These are phyloP conservation scores for Pseudochirops corinnae DNA, from an alignment of 2,797 vertebrate species.

Conservation along the genomic window DNA sequence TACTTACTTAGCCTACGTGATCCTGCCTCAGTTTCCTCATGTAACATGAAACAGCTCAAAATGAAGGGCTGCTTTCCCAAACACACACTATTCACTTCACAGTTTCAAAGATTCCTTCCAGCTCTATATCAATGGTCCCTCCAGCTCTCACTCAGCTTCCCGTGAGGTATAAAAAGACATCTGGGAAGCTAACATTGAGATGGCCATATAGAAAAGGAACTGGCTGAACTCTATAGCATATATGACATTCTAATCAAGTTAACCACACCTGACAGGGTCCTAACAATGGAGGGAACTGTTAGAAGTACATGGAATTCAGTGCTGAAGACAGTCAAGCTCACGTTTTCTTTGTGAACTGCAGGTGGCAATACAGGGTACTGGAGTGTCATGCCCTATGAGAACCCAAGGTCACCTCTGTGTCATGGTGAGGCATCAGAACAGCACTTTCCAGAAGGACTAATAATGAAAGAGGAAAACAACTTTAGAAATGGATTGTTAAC, in stretches of 20 bases:
- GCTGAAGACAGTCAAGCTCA: not conserved
- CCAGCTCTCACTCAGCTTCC: not conserved
- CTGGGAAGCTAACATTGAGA: not conserved
- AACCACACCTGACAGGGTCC: not conserved
- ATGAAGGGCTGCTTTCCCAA: not conserved
- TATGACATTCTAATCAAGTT: not conserved
- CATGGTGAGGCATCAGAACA: not conserved
- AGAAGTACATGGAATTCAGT: not conserved
- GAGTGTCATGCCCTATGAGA: not conserved
- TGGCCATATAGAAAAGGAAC: not conserved
- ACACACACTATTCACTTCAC: not conserved
- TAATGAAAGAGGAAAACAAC: not conserved
- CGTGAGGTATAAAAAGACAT: not conserved
- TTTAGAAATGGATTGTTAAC: not conserved
- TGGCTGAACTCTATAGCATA: not conserved
- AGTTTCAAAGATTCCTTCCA: not conserved
- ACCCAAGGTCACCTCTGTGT: not conserved
- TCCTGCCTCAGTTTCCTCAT: not conserved
- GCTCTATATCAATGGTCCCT: no score
- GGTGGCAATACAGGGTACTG: not conserved
- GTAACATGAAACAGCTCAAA: not conserved
- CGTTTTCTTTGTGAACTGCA: not conserved
- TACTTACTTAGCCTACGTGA: not conserved
- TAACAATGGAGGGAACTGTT: not conserved
- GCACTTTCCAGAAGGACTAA: not conserved